Evolutionary conservation across 2,113 vertebrate genomes (phyloP).

Genomic region (Ictalurus furcatus): DNA sequence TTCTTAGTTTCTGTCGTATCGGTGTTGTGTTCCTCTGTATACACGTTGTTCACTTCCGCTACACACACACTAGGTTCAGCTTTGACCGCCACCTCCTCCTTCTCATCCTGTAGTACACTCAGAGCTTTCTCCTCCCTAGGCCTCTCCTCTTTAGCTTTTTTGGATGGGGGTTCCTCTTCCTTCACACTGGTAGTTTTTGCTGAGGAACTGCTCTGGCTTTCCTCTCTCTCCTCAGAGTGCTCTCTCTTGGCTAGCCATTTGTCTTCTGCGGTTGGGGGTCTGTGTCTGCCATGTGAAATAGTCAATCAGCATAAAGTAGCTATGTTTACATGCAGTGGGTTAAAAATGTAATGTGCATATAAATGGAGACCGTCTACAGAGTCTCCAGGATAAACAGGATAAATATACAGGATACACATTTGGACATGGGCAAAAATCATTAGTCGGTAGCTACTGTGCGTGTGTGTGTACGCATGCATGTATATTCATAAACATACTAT

Average conservation of each 20-base stretch:
- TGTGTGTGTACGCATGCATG: too few species aligned
- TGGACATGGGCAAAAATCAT: too few species aligned
- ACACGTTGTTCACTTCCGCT: background rate
- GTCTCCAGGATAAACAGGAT: too few species aligned
- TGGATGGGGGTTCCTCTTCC: slow-evolving; percentile 64
- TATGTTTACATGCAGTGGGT: too few species aligned
- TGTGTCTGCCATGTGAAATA: slow-evolving; percentile 56
- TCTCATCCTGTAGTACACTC: background rate
- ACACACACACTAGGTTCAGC: background rate
- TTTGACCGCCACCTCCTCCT: background rate
- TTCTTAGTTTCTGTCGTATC: background rate
- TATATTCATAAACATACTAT: too few species aligned
- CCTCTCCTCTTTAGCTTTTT: slow-evolving; percentile 62
- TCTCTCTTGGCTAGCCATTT: slow-evolving; percentile 59
- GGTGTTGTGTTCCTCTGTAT: background rate
- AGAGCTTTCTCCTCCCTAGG: background rate
- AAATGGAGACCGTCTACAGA: too few species aligned
- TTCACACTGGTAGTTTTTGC: slow-evolving; percentile 42
- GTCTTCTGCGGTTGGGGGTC: slow-evolving; percentile 46
- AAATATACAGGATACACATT: too few species aligned
- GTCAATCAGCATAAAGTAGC: background rate
- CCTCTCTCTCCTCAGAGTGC: slow-evolving; percentile 49
- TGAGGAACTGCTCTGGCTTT: slow-evolving; percentile 23
- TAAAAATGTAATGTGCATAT: too few species aligned
- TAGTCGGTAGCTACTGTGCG: too few species aligned